These are phyloP conservation scores for Cladorhizidae sp. DNA, from an alignment of 37 sponge, comb jelly and placozoan species.

Conservation along the genomic window DNA sequence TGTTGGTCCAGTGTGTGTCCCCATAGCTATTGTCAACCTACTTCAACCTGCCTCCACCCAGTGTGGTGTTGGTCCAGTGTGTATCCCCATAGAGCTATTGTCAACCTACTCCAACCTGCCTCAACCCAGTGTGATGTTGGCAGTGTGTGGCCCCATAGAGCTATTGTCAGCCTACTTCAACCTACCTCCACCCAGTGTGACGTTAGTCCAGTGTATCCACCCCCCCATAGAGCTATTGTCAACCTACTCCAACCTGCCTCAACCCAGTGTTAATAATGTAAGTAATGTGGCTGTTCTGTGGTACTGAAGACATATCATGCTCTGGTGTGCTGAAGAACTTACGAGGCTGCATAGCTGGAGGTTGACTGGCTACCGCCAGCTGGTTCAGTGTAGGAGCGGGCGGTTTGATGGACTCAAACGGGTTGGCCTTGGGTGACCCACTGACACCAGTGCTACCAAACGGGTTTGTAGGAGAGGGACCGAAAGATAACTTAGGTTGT, in stretches of 20 bases:
- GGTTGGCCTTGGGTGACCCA: conserved; percentile 26
- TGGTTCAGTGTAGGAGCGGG: conserved; percentile 56
- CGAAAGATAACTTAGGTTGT: background rate
- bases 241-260: too few relatives aligned
- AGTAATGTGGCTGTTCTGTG: background rate
- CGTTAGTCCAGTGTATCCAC: too few relatives aligned
- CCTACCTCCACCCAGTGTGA: too few relatives aligned
- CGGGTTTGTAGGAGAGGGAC: conserved; percentile 43
- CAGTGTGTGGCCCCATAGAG: too few relatives aligned
- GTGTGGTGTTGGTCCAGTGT: background rate
- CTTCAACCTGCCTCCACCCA: background rate
- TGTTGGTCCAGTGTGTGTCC: too few relatives aligned
- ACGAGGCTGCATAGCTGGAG: conserved; percentile 1
- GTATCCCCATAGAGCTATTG: background rate
- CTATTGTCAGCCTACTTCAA: too few relatives aligned
- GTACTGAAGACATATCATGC: background rate
- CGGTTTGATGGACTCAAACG: conserved; percentile 53
- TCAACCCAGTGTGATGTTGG: too few relatives aligned
- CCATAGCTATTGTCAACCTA: too few relatives aligned
- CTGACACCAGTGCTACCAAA: conserved; percentile 21
- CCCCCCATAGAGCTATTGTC: too few relatives aligned
- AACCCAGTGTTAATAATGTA: too few relatives aligned
- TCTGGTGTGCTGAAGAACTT: background rate
- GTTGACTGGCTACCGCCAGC: conserved; percentile 3
- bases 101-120: too few relatives aligned